Base-by-base conservation (phyloP, 2,113 vertebrate genomes). In the Bubalus kerabau region DNA sequence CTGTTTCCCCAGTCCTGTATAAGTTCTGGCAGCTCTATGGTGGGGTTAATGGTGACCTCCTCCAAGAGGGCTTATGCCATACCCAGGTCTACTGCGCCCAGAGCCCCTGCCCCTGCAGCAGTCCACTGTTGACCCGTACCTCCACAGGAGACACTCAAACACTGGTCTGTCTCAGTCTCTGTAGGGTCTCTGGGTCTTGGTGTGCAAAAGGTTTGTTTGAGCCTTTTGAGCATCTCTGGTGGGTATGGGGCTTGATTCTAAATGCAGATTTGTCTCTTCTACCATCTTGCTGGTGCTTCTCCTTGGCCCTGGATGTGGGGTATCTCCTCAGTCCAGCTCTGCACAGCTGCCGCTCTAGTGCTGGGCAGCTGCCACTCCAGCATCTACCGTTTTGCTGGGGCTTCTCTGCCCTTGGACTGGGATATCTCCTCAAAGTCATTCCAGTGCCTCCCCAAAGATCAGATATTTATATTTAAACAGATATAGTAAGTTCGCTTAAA, bases 111-210 rank as follows among this genome's bases (percentile, higher is more conserved):
- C 19, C 10, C 10, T 23, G 67, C 1, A 6, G 19, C 67, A 12
- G 17, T 3, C n/a, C n/a, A 23, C n/a, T 23, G 19, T 36, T 71
- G 67, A 21, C 2, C n/a, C 0, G 0, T 40, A 71, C 67, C 10
- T 23, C 19, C 10, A 13, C 19, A 23, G 19, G n/a, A 71, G n/a
- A 71, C n/a, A 40, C 67, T 40, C 19, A 40, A 23, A 71, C n/a
- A 40, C 10, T 12, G n/a, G 36, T 71, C n/a, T 40, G n/a, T 12
- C n/a, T 71, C 67, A 71, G 67, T 71, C 67, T 71, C 10, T 40
- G 67, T 3, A 6, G 10, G n/a, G 2, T 71, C n/a, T 71, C 67
- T 71, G n/a, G 67, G n/a, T 36, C n/a, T 71, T 23, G 67, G n/a
- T 71, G 67, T 23, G 19, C n/a, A 21, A 71, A 71, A 40, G n/a